Conservation (phyloP, 1,140 invertebrate genomes). For the Oppia nitens region DNA sequence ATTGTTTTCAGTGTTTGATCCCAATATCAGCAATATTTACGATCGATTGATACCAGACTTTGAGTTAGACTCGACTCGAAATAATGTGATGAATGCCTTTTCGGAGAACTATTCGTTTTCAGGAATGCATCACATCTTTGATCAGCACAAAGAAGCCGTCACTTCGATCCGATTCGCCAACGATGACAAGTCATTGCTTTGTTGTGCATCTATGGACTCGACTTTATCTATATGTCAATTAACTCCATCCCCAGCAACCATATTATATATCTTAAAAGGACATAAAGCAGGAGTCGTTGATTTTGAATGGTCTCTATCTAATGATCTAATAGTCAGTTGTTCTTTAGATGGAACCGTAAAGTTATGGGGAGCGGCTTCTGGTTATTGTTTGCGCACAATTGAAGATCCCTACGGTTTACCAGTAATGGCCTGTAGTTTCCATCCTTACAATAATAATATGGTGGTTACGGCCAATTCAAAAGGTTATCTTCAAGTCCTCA, state of each 20-base stretch:
- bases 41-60: neutral
- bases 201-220: conserved; percentile 61
- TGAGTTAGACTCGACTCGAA: neutral
- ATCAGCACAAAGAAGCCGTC: conserved; percentile 50
- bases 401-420: conserved; percentile 42
- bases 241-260: conserved; percentile 42
- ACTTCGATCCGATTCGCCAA: conserved; percentile 73
- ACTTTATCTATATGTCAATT: conserved; percentile 64
- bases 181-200: conserved; percentile 59
- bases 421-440: conserved; percentile 57
- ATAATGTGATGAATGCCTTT: neutral
- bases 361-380: conserved; percentile 47
- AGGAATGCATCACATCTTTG: conserved; percentile 37
- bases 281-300: conserved; percentile 55
- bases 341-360: conserved; percentile 54
- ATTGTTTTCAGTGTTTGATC: conserved; percentile 1
- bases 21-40: neutral
- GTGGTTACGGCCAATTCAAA: conserved; percentile 61
- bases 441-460: conserved; percentile 74
- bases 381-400: conserved; percentile 45
- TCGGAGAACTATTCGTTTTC: conserved; percentile 31
- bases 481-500: conserved; percentile 57
- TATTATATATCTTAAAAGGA: conserved; percentile 51
- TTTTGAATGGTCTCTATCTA: conserved; percentile 69
- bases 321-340: conserved; percentile 62